Base-by-base conservation (phyloP, 2,888 invertebrate species). In the Sipha maydis region DNA sequence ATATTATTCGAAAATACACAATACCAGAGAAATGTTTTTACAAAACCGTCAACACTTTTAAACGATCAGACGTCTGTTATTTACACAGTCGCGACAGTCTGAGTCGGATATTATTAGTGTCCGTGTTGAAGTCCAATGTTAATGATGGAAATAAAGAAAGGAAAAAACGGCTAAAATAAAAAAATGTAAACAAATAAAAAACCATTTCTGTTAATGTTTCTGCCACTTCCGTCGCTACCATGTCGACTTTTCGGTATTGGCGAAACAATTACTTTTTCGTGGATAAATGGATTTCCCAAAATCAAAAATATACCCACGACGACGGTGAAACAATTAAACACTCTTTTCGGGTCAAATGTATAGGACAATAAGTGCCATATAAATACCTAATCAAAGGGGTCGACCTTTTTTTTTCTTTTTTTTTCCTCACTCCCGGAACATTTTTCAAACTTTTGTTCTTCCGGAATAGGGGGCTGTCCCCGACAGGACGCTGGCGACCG, bases 351-450 rank as follows among this genome's bases (percentile, higher is more conserved):
- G 86, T 88, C 80, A 38, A 75, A 88, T 41, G 86, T 61, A 61
- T 61, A 75, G 79, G 86, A 86, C 86, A 86, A 86, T 80, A 88
- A 75, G 86, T 80, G 80, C 86, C 80, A 61, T 88, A 88, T 80
- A 88, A 88, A 88, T 88, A 88, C 80, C 86, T 88, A 88, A 88
- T 88, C 80, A 88, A 80, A 80, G 80, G 79, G 86, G 86, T 79
- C 38, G 71, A 71, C 80, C 79, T 88, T 82, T 86, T 76, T 84
- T n/a, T 54, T n/a, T 56, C 56, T 1, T n/a, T 75, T 38, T 41
- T 69, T 82, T 82, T 67, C 41, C 38, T 28, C 76, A 76, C 28
- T 73, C 86, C 21, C 79, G 56, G 79, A 28, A 86, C 86, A 86
- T 86, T 80, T 86, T 86, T 86, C 86, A 80, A 88, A 88, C 86